Evolutionary conservation across 2,113 vertebrate species (phyloP), one percentile per base, ranked within the genome.

Genomic region (Aleadryas rufinucha): DNA sequence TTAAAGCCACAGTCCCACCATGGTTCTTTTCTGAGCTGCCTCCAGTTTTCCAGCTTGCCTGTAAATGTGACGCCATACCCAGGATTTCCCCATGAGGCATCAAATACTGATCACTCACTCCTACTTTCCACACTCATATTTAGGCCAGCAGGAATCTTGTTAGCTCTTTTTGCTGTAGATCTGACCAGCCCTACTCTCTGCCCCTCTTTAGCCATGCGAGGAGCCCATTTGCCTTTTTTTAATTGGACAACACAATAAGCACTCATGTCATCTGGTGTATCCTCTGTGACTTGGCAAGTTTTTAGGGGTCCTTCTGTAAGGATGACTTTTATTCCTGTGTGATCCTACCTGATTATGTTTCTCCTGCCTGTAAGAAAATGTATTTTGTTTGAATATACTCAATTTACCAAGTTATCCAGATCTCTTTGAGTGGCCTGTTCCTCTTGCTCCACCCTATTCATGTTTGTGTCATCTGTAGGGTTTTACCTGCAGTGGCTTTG

Each of bases 1-100:
- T 86, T 64, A 86, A 65, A 56, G n/a, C 26, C 33, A 42, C 3
- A 11, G 33, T 9, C 30, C 12, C 28, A 33, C 7, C 24, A 22
- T 4, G 3, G 2, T 37, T 79, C 31, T 54, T n/a, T 54, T 24
- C 41, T 74, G 50, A 75, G 37, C 24, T 37, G 5, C 20, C 42
- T 76, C 47, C 24, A 61, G 8, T 30, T 77, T 77, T 69, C 44
- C 64, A 90, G 24, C 30, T 47, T 47, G 57, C 23, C 31, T 66
- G 24, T 44, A 44, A 28, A 59, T 53, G 21, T 35, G 8, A 7
- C 0, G 0, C 15, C 35, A 35, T 24, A 35, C 20, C 35, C 45
- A 70, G 37, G 26, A 54, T 23, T 60, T 49, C 26, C 14, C 17
- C 10, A 11, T 30, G n/a, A 64, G 41, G 27, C 18, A 45, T 27